phyloP scores from a whole-genome alignment of 2,797 vertebrate genomes.

The Tachyglossus aculeatus region DNA sequence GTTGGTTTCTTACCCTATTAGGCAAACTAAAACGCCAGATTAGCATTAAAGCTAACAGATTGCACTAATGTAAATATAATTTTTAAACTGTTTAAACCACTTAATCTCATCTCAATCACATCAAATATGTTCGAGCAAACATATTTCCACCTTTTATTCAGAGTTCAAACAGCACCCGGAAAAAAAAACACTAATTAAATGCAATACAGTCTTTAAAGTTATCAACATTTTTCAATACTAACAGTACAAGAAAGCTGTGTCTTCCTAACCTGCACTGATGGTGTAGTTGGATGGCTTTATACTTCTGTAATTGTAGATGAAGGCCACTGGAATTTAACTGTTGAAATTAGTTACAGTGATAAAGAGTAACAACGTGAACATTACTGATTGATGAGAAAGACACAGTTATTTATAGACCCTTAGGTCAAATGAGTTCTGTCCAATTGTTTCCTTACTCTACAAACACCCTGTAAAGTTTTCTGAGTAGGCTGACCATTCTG shows the following conservation, averaged over 20 bases:
- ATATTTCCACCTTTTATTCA: conserved; percentile 66
- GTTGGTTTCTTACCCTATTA: conserved; percentile 44
- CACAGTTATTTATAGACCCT: conserved; percentile 66
- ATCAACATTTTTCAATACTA: conserved; percentile 41
- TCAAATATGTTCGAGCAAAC: conserved; percentile 67
- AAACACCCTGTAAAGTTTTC: conserved; percentile 25
- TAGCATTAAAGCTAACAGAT: conserved; percentile 75
- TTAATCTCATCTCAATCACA: conserved; percentile 75
- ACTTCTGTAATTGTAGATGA: conserved; percentile 59
- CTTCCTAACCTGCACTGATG: conserved; percentile 21
- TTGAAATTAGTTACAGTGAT: conserved; percentile 53
- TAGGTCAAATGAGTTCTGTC: conserved; percentile 49
- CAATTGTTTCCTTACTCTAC: conserved; percentile 33
- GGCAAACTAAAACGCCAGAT: conserved; percentile 69
- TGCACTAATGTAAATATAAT: conserved; percentile 76
- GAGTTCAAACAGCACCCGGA: conserved; percentile 64
- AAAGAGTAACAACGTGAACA: conserved; percentile 64
- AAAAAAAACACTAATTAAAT: conserved; percentile 52
- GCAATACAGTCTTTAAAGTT: conserved; percentile 51
- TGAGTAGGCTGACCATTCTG: conserved; percentile 16
- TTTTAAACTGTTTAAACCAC: conserved; percentile 79
- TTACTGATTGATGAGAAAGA: conserved; percentile 68
- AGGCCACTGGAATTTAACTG: conserved; percentile 46
- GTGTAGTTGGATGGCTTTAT: conserved; percentile 13
- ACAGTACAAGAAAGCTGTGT: conserved; percentile 34